Base-by-base conservation (phyloP, 2,888 invertebrate genomes). In the Drosophila trichaetosa region DNA sequence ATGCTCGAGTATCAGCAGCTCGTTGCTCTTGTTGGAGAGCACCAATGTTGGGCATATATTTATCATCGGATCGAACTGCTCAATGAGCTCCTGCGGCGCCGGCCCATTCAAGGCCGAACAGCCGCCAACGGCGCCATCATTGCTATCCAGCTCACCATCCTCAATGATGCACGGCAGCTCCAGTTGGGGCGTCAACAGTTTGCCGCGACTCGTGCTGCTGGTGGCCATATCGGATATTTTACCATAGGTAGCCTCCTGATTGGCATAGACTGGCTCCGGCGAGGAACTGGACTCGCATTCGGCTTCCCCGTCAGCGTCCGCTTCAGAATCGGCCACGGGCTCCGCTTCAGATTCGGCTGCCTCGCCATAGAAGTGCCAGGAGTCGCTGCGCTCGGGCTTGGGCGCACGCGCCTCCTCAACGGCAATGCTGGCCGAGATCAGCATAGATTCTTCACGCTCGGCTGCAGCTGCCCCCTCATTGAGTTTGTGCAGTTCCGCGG, bases 31-130 rank as follows among this genome's bases (percentile, higher is more conserved):
- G 49, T 91, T 91, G 27, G 87, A 87, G 8, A 78, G 77, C 68
- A 90, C 73, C 73, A 93, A 71, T 57, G 90, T 81, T 59, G 92
- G 66, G 69, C 81, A 84, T 67, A 0, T 27, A 27, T 0, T 0
- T 27, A 4, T 27, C 31, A 95, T 92, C 2, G 96, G 96, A 93
- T 96, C 96, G 93, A 96, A 96, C 92, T 96, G 96, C 90, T 95
- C 94, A 57, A 96, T 95, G n/a, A 96, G 94, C 88, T 96, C 95
- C 80, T 81, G 90, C 0, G 89, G 70, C 16, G 64, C 33, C 6
- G 73, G 46, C 1, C 57, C 8, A 24, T 46, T 29, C 1, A 21
- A 8, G 57, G 31, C 54, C 68, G 66, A 67, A 1, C 80, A 63
- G 0, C 82, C 91, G 1, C 91, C 92, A 1, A 90, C 89, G 0